These are phyloP conservation scores for Aporrectodea caliginosa DNA, from an alignment of 1,140 invertebrate genomes.

Conservation along the genomic window DNA sequence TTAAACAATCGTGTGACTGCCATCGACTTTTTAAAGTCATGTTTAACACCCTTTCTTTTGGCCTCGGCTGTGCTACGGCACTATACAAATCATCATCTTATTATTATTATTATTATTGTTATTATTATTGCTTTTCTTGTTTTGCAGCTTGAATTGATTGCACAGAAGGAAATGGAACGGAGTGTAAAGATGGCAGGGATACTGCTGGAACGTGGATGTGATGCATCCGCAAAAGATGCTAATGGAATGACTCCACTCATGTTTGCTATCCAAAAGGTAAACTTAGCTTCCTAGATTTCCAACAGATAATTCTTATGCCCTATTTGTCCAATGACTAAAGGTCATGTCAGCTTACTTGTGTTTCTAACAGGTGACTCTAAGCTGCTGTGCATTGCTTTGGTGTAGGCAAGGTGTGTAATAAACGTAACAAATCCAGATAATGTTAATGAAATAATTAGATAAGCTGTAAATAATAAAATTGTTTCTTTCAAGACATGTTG, in stretches of 20 bases:
- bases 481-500: too few species aligned
- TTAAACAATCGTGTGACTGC: too few species aligned
- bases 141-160: not conserved
- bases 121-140: not conserved
- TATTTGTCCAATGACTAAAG: too few species aligned
- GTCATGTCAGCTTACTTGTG: too few species aligned
- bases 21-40: not conserved
- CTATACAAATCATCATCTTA: not conserved
- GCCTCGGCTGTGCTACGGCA: not conserved
- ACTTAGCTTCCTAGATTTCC: too few species aligned
- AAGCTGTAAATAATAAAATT: too few species aligned
- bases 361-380: too few species aligned
- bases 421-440: too few species aligned
- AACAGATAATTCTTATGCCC: too few species aligned
- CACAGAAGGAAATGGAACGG: not conserved
- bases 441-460: too few species aligned
- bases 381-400: too few species aligned
- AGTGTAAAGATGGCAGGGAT: conserved; percentile 16
- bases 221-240: conserved; percentile 53
- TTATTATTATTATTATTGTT: not conserved
- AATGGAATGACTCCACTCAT: conserved; percentile 58
- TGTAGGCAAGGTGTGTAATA: too few species aligned
- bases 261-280: conserved; percentile 54
- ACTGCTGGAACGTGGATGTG: conserved; percentile 42
- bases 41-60: not conserved